Evolutionary conservation across 2,113 vertebrate genomes (phyloP), one percentile per base, ranked within the genome.

Genomic region (Trochalopteron elliotii): DNA sequence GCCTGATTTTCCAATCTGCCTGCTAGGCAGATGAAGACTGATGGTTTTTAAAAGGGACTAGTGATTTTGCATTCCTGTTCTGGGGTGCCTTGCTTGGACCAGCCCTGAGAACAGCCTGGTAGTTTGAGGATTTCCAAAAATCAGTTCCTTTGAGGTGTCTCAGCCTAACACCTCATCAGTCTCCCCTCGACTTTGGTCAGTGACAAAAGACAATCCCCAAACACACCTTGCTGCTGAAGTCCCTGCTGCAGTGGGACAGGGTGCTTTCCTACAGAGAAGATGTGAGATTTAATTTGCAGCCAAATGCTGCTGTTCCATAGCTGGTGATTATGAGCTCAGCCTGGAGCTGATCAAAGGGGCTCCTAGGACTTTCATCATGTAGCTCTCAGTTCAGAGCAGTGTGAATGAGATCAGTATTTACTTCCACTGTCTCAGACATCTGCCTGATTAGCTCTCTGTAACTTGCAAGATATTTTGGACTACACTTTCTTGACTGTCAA

Each of bases 121-220:
- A 87, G 82, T 68, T 65, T 35, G 76, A 97, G 59, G 88, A 92
- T 87, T 96, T 96, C 76, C 45, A 95, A 96, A 97, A 94, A 78
- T 76, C 86, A 71, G 72, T 30, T 92, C 79, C 68, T 90, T 90
- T 59, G 92, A 93, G 93, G 72, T 60, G 60, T 92, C 85, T 94
- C 79, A 87, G 72, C 37, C 5, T 65, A 83, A 78, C 94, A 94
- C 90, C 72, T 94, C 90, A 95, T 94, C 68, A 90, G 60, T 94
- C 92, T 86, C 87, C 65, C 39, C 45, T 86, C 72, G 90, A 5
- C 60, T 86, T 67, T 11, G 27, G 42, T 50, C 85, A 70, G 65
- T 65, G 81, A 87, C 76, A 76, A 68, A 89, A 91, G 89, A 10
- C 21, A 76, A 71, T 56, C 35, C 60, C 47, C 71, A 70, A 74